Evolutionary conservation across 2,888 invertebrate species (phyloP), one percentile per base, ranked within the genome.

Genomic region (Rosalia funebris): DNA sequence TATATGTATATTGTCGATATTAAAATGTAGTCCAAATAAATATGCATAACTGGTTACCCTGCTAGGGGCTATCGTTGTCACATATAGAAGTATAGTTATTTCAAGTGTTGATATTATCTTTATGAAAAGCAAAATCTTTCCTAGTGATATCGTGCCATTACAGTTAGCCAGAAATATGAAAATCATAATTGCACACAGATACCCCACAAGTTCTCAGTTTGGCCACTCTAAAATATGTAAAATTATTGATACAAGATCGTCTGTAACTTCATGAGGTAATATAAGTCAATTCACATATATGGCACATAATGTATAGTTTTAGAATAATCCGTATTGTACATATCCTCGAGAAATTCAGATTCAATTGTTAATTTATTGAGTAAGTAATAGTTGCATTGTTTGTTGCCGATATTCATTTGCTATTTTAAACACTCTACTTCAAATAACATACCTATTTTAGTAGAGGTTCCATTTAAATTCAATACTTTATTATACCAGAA

Each of bases 401-500:
- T n/a, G n/a, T n/a, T n/a, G n/a, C n/a, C n/a, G n/a, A n/a, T n/a
- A n/a, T n/a, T n/a, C n/a, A n/a, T n/a, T n/a, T n/a, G n/a, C n/a
- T n/a, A n/a, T n/a, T n/a, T n/a, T n/a, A n/a, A n/a, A n/a, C n/a
- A n/a, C n/a, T n/a, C n/a, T n/a, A n/a, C n/a, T n/a, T n/a, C n/a
- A n/a, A n/a, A n/a, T n/a, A n/a, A n/a, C n/a, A n/a, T 52, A 60
- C 60, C 60, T 34, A 41, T 31, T 46, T 44, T 39, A 19, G 32
- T 14, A 7, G 14, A 9, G 11, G 14, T 36, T 31, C 32, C 20
- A 44, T 46, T 20, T 12, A 48, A 42, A 9, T 25, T 31, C 16
- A 57, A n/a, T 20, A 63, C 54, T 52, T 57, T 57, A n/a, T 31
- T 34, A 16, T 57, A 54, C 59, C 59, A 63, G 41, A 60, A 63